These are phyloP conservation scores for Euphydryas editha DNA, from an alignment of 2,888 invertebrate species.

Conservation along the genomic window DNA sequence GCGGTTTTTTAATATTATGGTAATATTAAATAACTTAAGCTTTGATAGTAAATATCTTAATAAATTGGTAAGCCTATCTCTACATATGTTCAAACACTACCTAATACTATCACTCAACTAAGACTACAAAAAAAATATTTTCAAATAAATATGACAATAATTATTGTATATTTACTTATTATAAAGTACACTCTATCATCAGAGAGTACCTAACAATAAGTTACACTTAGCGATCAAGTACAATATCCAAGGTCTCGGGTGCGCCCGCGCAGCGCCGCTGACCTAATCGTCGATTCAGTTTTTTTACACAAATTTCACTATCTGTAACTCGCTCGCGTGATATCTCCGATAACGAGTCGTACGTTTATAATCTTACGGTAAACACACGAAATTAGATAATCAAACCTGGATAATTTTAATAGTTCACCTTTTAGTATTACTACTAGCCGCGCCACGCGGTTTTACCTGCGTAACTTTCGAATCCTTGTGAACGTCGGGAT, in stretches of 20 bases:
- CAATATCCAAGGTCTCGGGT: conserved; percentile 45
- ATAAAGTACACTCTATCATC: background rate
- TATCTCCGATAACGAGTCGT: conserved; percentile 3
- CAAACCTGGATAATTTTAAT: background rate
- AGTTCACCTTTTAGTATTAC: too few relatives aligned
- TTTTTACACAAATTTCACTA: conserved; percentile 4
- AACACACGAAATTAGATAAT: background rate
- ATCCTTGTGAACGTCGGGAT: background rate
- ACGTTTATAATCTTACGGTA: background rate
- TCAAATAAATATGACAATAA: too few relatives aligned
- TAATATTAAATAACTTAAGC: too few relatives aligned
- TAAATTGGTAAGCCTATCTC: too few relatives aligned
- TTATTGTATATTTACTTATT: too few relatives aligned
- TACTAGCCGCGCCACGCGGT: background rate
- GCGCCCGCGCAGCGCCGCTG: conserved; percentile 35
- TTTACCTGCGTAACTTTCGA: background rate
- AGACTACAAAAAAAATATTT: too few relatives aligned
- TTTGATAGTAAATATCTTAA: too few relatives aligned
- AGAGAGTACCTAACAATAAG: background rate
- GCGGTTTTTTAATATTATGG: too few relatives aligned
- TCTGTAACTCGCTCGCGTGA: conserved; percentile 6
- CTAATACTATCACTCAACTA: too few relatives aligned
- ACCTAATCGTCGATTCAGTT: conserved; percentile 3
- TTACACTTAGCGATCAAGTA: conserved; percentile 5
- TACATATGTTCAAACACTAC: too few relatives aligned